Evolutionary conservation across 2,888 invertebrate genomes (phyloP), one percentile per base, ranked within the genome.

Genomic region (Lacanobia wlatinum): DNA sequence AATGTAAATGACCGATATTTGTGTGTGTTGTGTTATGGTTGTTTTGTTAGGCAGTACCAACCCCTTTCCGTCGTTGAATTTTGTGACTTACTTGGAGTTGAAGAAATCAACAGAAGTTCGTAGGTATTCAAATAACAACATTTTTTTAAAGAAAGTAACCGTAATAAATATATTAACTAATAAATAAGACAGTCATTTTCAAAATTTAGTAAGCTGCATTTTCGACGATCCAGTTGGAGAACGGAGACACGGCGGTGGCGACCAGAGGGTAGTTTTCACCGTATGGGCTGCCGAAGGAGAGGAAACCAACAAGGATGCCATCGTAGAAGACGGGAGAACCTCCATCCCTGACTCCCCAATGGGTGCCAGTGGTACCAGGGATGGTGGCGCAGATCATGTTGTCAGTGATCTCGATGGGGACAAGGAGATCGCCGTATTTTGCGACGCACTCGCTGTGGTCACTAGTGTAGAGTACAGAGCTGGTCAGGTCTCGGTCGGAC

Each of bases 321-420:
- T 85, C 86, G 79, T 89, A 90, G 81, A 90, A 92, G 73, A 96
- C 78, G 23, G 96, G 94, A n/a, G 94, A 94, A 8, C 96, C 96
- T 62, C 91, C 91, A 86, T 96, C 93, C 7, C 87, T 85, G n/a
- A 86, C 73, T 48, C 88, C 85, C 28, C 90, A 86, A 59, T 90
- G 90, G 0, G 80, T 76, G 14, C 90, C 90, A 4, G 83, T 62
- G 0, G 75, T 66, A n/a, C 89, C 89, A 2, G 75, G 59, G 38
- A 83, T 48, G 34, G 86, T 86, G 38, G 90, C 89, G 80, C 93
- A 93, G 76, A 93, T 83, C 92, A 92, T 92, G 79, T 88, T 90
- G 6, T 78, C 67, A 8, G 90, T 91, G 48, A 90, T 83, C 18
- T 65, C n/a, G 0, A 73, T 63, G 8, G 86, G 77, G 6, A 67